Conservation (phyloP, 2,888 invertebrate genomes). For the Ashinkailepas kermadecensis region DNA sequence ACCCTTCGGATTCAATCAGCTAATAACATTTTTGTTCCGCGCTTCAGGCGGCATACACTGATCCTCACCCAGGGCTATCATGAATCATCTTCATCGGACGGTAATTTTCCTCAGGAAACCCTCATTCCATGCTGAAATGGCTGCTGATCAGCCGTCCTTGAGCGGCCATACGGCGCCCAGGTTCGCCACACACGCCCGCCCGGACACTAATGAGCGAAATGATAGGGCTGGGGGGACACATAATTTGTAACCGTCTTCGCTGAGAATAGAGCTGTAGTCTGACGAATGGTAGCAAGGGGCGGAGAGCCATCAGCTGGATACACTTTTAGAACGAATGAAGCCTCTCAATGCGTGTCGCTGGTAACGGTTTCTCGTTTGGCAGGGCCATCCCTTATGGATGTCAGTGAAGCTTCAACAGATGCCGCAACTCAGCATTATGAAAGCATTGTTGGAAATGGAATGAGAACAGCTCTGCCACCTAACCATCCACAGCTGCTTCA, state of each 20-base stretch:
- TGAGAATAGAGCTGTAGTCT: not conserved
- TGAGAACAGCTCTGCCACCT: no score
- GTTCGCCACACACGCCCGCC: not conserved
- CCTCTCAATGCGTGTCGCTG: no score
- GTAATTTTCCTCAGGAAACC: not conserved
- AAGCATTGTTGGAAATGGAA: no score
- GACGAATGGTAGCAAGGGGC: not conserved
- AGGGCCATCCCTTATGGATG: no score
- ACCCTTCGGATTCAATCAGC: slow-evolving; percentile 2
- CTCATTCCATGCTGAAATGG: not conserved
- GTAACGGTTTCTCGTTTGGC: no score
- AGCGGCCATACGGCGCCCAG: not conserved
- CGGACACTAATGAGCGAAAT: not conserved
- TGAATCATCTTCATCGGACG: slow-evolving; percentile 10
- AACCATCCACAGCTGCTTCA: no score
- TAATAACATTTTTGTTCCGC: not conserved
- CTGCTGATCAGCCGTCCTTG: not conserved
- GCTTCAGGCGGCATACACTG: not conserved
- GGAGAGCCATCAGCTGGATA: no score
- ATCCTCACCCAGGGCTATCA: not conserved
- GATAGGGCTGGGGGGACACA: not conserved
- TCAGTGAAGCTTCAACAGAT: no score
- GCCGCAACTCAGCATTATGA: no score
- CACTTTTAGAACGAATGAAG: no score
- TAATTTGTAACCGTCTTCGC: slow-evolving; percentile 5